Evolutionary conservation across 2,888 invertebrate genomes (phyloP).

Genomic region (Drosophila emarginata): DNA sequence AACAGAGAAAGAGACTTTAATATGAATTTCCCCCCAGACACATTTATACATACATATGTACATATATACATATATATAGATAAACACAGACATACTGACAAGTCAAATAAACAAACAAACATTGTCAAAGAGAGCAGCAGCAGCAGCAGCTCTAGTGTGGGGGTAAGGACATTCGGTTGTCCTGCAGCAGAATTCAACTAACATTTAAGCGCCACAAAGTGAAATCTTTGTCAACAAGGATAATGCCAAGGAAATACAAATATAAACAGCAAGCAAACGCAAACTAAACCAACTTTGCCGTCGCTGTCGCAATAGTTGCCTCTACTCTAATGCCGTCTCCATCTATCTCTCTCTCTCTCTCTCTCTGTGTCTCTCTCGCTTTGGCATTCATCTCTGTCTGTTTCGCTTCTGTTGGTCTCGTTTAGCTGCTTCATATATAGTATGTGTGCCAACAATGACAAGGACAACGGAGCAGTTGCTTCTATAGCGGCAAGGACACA

Average conservation of each 20-base stretch:
- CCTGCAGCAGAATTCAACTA: constrained; percentile 70
- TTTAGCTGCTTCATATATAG: not conserved
- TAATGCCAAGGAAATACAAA: constrained; percentile 79
- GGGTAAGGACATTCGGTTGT: constrained; percentile 31
- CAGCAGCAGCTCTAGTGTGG: constrained; percentile 12
- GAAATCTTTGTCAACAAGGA: constrained; percentile 79
- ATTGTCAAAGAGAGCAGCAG: constrained; percentile 72
- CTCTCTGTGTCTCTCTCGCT: not conserved
- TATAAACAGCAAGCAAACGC: constrained; percentile 78
- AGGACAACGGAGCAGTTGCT: constrained; percentile 57
- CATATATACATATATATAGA: constrained; percentile 43
- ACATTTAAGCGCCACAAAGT: constrained; percentile 80
- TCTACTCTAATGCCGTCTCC: not conserved
- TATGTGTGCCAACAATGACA: constrained; percentile 52
- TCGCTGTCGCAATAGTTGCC: constrained; percentile 50
- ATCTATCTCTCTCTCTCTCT: not conserved
- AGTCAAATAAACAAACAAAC: constrained; percentile 71
- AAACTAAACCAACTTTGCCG: constrained; percentile 71
- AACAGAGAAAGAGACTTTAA: constrained; percentile 44
- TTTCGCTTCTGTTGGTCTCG: not conserved
- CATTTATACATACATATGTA: constrained; percentile 33
- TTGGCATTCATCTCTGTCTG: not conserved
- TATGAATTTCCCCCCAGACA: constrained; percentile 46
- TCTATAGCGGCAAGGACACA: constrained; percentile 49
- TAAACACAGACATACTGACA: constrained; percentile 38